Base-by-base conservation (phyloP, 2,113 vertebrate genomes). In the Centrocercus urophasianus region DNA sequence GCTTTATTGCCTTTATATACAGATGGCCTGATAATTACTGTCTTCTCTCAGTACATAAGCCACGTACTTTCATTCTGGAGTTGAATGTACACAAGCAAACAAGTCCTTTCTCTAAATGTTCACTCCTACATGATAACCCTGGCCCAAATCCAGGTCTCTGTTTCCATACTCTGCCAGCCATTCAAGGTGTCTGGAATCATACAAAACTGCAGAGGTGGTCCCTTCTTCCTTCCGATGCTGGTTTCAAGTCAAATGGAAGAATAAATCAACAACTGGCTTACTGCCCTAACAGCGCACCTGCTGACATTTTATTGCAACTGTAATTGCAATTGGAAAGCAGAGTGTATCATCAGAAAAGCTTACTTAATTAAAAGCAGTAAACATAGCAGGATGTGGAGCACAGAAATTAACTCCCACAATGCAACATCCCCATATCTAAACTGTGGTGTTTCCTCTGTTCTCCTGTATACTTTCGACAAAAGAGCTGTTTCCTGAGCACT, bases 331-430 rank as follows among this genome's bases (percentile, higher is more conserved):
- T 66, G 75, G 64, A 79, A 91, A 54, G 75, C 89, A 75, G 74
- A 94, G 45, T 45, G 42, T 65, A 88, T 79, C 83, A 65, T 50
- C 28, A 69, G 87, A 42, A 87, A 94, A 95, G 69, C 60, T 85
- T 88, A 76, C 64, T 93, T 92, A 95, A 94, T 94, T 88, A 94
- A 93, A 63, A 94, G 75, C 45, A 70, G 93, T 87, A 94, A 96
- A 93, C 80, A 75, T 11, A 86, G 82, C 32, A 84, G 90, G 75
- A 86, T 74, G 69, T 11, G 34, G 45, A 85, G 59, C 57, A 79
- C 61, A 54, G 48, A 74, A 88, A 91, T 38, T 3, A 82, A 74
- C 6, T 38, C 72, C 43, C 25, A 32, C 19, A 64, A 54, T 11
- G 54, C 63, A 83, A 25, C 57, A 32, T 24, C 16, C 27, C 22